Base-by-base conservation (phyloP, 2,113 vertebrate species). In the Rafetus swinhoei region DNA sequence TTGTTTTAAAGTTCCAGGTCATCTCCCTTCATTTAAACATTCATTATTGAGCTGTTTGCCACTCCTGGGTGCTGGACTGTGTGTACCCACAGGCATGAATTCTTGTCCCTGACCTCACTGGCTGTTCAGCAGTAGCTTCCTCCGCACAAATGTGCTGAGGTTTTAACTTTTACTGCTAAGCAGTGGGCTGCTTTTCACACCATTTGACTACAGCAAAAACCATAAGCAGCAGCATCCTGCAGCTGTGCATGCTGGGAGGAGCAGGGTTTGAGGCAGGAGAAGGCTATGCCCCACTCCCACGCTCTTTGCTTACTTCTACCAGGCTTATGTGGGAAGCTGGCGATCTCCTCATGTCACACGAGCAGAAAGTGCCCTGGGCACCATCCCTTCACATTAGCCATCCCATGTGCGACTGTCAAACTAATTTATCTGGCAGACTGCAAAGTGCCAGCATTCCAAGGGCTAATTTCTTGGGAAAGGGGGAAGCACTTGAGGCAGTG, bases 151-250 rank as follows among this genome's bases (percentile, higher is more conserved):
- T 79, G 82, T 81, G 62, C 85, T 62, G 9, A 9, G 35, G 72
- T 45, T 89, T 90, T 12, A 6, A 77, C 1, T 57, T 2, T 86
- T 86, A 57, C 84, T 18, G 27, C 60, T 62, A 77, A 22, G 1
- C 45, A 52, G 82, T 88, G 50, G 79, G 87, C 79, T 82, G 92
- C 90, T 18, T 80, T 80, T 80, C 9, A 9, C 79, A 32, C 79
- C 6, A 29, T 32, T 54, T 16, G 16, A n/a, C 29, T 0, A 6
- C 57, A 0, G 1, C 65, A 0, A 0, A 59, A 88, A 22, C 54
- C 82, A 88, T 19, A 84, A 91, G 56, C 90, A 52, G 0, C 85
- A 92, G 93, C 93, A 96, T 93, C 94, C 93, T 90, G 92, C 74
- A 45, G 84, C 84, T 0, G 0, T 0, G 0, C 2, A 39, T 9